phyloP scores from a whole-genome alignment of 2,888 invertebrate species.

The Phyto melanocephala region DNA sequence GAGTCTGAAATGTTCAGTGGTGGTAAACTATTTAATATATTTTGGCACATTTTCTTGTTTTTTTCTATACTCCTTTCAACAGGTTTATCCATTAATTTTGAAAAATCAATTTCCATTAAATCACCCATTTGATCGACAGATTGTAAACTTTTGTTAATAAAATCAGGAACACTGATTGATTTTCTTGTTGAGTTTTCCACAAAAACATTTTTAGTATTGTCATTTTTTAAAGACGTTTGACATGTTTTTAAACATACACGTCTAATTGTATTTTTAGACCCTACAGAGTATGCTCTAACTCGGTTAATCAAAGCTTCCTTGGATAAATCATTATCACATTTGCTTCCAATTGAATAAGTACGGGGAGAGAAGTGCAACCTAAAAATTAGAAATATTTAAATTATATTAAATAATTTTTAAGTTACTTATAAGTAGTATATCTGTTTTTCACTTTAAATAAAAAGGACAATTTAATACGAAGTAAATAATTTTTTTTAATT shows the following conservation, averaged over 20 bases:
- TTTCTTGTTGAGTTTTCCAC: conserved; percentile 78
- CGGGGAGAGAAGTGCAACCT: conserved; percentile 74
- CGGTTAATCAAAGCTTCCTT: conserved; percentile 78
- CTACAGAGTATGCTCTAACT: conserved; percentile 88
- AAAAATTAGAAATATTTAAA: neutral
- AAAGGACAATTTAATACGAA: no score
- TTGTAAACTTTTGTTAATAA: conserved; percentile 80
- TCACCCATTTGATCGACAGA: conserved; percentile 85
- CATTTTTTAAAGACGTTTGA: conserved; percentile 65
- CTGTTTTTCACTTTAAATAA: no score
- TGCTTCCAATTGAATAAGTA: conserved; percentile 92
- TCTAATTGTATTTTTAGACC: conserved; percentile 82
- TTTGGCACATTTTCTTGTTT: conserved; percentile 9
- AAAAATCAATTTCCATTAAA: conserved; percentile 90
- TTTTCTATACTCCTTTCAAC: neutral
- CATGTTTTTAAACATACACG: conserved; percentile 63
- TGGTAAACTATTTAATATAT: neutral
- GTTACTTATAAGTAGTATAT: no score
- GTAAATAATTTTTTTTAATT: no score
- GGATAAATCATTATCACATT: conserved; percentile 82
- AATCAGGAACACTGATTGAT: conserved; percentile 85
- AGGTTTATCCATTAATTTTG: conserved; percentile 71
- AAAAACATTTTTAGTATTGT: conserved; percentile 69
- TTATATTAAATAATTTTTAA: no score
- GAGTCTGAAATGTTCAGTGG: conserved; percentile 8